Evolutionary conservation across 2,888 invertebrate genomes (phyloP), one percentile per base, ranked within the genome.

Genomic region (Seira sanloemensis): DNA sequence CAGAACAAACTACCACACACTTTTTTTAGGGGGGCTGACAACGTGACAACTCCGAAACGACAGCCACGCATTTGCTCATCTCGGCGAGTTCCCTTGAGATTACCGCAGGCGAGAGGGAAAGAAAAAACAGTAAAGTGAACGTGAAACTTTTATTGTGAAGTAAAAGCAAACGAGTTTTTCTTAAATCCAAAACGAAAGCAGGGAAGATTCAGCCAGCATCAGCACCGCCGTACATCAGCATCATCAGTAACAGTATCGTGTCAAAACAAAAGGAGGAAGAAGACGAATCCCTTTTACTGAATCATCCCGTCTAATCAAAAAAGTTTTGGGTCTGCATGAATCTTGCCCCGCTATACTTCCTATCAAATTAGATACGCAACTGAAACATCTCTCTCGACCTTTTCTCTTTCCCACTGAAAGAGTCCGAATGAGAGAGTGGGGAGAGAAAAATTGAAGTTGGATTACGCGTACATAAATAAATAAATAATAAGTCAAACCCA

Each of bases 51-150:
- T 87, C 84, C 80, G 84, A 86, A 84, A 79, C 79, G 86, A 86
- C 87, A 87, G 83, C 78, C 73, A 86, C 83, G 88, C 85, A 89
- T 88, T 88, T 87, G 86, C 89, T 88, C 86, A 89, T 89, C 86
- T 89, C 86, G 81, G 78, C 78, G 75, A 75, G 74, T 58, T 88
- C 88, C 86, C 88, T 73, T 46, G 88, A 86, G 88, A 86, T 72
- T 78, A 81, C 66, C 72, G 54, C 27, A 62, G 79, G 24, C 21
- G 24, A 72, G 68, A 7, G 58, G 68, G 65, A 71, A 18, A n/a
- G 66, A 12, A 26, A 73, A n/a, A 23, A 25, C 54, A 18, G 62
- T 67, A 62, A 67, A 72, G 18, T 68, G 66, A 73, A 54, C 21
- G 19, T 58, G 58, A 58, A 58, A 58, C 58, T 58, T 58, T 58